Evolutionary conservation across 2,797 vertebrate genomes (phyloP), one percentile per base, ranked within the genome.

Genomic region (Zenarchopterus dispar): DNA sequence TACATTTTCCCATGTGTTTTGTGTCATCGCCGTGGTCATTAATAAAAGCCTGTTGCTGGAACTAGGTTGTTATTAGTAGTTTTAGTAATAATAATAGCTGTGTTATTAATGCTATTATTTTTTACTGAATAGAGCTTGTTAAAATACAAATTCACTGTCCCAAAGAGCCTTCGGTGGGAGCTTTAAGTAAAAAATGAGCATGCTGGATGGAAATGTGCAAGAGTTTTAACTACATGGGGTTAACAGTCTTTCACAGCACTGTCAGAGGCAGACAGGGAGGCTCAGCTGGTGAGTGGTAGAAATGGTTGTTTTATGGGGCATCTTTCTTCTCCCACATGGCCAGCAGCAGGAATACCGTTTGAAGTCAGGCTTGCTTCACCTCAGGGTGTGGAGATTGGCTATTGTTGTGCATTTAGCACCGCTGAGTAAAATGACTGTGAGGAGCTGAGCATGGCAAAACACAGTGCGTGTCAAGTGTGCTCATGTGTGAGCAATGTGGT

Each of bases 351-450:
- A 68, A 81, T 75, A 72, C 77, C 33, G 82, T 90, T 90, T 92
- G 87, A 90, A 88, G 88, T 85, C 78, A 50, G 71, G 65, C 85
- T 78, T 61, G 62, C 87, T 87, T 81, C 86, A 87, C 89, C 88
- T 90, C 87, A 53, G 88, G 80, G 81, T 84, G 77, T 84, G 85
- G 78, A 85, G 84, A 72, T 81, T 87, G 81, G 82, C 83, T 82
- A 84, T 88, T 87, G 90, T 88, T 88, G 83, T 75, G 70, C 81
- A 83, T 87, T 82, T 84, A 85, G 86, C 80, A 77, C 83, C 72
- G 64, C 72, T 67, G 70, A 90, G 88, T 61, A 76, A 85, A 81
- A 86, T 87, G 85, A 77, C 90, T 67, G 84, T 90, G 88, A 92
- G 89, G 80, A 88, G 80, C 79, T 42, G 85, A 82, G 85, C 86